A percentile compares a stretch with the other conserved stretches of the same genome.
Conservation (phyloP, 30 jellyfish, hydroid and myxozoan species). For the Chironex yamaguchii region DNA sequence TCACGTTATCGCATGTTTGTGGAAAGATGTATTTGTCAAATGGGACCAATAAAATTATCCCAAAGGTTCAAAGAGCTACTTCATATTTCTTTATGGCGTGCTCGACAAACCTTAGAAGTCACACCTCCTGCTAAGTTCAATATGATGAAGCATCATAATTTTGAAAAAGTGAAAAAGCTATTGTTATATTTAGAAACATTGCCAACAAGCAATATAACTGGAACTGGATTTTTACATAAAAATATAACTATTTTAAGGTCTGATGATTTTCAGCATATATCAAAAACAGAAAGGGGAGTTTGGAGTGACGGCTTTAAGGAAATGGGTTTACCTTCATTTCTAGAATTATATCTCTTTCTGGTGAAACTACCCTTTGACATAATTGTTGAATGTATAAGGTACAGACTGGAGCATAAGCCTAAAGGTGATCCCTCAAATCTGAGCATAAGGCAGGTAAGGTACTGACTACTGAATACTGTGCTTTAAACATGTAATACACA, state of each 20-base stretch:
- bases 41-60: constrained; percentile 77
- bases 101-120: constrained; percentile 75
- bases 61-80: constrained; percentile 57
- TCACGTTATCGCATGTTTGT: constrained; percentile 93
- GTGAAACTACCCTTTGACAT: constrained; percentile 82
- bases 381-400: constrained; percentile 84
- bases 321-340: constrained; percentile 93
- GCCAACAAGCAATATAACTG: constrained; percentile 62
- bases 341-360: constrained; percentile 77
- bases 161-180: constrained; percentile 67
- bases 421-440: constrained; percentile 91
- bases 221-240: constrained; percentile 24
- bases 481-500: too few species aligned
- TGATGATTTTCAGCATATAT: constrained; percentile 50
- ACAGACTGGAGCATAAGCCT: constrained; percentile 85
- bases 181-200: constrained; percentile 56
- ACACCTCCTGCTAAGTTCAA: background rate
- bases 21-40: constrained; percentile 78
- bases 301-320: constrained; percentile 81
- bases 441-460: constrained; percentile 92
- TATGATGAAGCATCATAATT: constrained; percentile 74
- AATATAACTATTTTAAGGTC: constrained; percentile 46
- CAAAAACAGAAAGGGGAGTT: constrained; percentile 71
- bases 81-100: constrained; percentile 78
- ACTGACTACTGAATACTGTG: too few species aligned